Conservation (phyloP, 1,140 invertebrate species). For the Heliconius himera region DNA sequence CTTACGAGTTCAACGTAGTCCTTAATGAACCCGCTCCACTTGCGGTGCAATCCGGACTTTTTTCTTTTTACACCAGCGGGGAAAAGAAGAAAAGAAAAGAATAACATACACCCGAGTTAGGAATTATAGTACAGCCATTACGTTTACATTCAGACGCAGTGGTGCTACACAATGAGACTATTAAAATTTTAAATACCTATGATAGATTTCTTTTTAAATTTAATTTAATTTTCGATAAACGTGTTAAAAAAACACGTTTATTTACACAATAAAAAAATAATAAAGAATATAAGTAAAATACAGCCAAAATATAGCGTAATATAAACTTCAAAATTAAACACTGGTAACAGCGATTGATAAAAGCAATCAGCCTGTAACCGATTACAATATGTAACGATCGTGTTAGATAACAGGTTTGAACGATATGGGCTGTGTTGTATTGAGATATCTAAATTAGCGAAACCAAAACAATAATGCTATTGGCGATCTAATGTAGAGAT, state of each 20-base stretch:
- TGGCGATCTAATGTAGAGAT: constrained; percentile 2
- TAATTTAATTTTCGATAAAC: too few relatives aligned
- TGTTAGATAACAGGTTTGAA: background rate
- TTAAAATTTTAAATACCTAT: background rate
- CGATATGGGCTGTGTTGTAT: constrained; percentile 6
- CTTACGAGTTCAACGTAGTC: too few relatives aligned
- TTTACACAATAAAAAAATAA: too few relatives aligned
- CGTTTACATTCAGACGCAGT: too few relatives aligned
- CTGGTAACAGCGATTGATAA: background rate
- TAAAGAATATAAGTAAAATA: background rate
- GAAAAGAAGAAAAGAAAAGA: too few relatives aligned
- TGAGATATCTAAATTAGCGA: constrained; percentile 7
- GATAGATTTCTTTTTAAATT: background rate
- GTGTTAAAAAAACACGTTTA: too few relatives aligned
- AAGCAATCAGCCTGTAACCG: constrained; percentile 3
- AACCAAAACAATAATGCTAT: background rate
- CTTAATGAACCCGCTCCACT: too few relatives aligned
- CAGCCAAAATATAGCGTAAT: background rate
- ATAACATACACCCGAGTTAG: too few relatives aligned
- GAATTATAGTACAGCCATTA: too few relatives aligned
- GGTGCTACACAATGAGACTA: too few relatives aligned
- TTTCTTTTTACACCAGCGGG: too few relatives aligned
- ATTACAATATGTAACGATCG: constrained; percentile 9
- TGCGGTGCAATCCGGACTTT: too few relatives aligned
- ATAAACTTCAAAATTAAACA: background rate